Evolutionary conservation across 2,113 vertebrate species (phyloP).

Genomic region (Hipposideros armiger): DNA sequence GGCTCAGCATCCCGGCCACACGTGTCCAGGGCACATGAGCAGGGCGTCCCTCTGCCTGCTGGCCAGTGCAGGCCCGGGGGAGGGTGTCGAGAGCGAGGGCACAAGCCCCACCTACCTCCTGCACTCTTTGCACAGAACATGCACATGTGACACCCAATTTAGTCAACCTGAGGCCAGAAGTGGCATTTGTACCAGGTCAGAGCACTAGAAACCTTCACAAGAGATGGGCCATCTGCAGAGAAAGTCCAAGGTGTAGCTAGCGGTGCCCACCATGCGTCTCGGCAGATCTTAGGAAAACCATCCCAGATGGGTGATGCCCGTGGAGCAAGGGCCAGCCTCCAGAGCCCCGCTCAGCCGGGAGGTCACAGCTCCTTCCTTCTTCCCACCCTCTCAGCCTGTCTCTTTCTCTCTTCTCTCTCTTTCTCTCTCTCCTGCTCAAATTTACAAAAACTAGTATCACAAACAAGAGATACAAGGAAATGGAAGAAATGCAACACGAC

Average conservation of each 20-base stretch:
- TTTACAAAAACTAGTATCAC: background rate
- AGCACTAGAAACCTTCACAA: background rate
- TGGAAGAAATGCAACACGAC: rapidly evolving
- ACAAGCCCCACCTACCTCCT: background rate
- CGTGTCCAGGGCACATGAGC: rapidly evolving
- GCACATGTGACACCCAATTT: background rate
- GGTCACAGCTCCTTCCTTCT: too few species aligned
- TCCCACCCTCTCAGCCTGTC: too few species aligned
- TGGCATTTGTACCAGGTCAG: slow-evolving; percentile 39
- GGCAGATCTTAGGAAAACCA: background rate
- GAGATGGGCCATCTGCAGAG: slow-evolving; percentile 47
- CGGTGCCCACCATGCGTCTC: background rate
- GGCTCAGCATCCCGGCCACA: rapidly evolving
- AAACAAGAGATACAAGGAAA: background rate
- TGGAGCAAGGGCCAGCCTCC: too few species aligned
- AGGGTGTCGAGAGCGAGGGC: background rate
- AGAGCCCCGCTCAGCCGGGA: background rate
- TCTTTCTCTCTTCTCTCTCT: too few species aligned
- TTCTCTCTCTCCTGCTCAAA: background rate
- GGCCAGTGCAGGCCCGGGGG: background rate
- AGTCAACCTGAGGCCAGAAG: slow-evolving; percentile 40
- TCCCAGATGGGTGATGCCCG: background rate
- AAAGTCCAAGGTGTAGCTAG: background rate
- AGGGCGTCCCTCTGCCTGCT: background rate
- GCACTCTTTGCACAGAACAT: slow-evolving; percentile 17